phyloP scores from a whole-genome alignment of 2,888 invertebrate species.

The Archaeoteleia sp. region DNA sequence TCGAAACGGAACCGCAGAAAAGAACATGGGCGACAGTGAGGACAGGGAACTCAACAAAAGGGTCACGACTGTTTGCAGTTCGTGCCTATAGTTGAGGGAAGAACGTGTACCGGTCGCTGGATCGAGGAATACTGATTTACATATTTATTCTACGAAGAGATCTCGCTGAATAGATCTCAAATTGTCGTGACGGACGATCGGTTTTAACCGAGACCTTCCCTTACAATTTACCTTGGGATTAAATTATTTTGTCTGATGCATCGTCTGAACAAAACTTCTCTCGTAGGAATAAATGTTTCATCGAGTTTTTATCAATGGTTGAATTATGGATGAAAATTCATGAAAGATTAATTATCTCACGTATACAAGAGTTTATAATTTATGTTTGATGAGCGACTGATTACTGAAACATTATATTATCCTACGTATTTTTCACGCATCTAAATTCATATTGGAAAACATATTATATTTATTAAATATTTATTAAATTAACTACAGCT shows the following conservation, averaged over 20 bases:
- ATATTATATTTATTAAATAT: too few relatives aligned
- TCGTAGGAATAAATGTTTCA: too few relatives aligned
- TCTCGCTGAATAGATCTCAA: slow-evolving; percentile 61
- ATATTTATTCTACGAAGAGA: slow-evolving; percentile 71
- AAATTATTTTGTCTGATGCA: neutral
- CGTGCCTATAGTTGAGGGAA: slow-evolving; percentile 58
- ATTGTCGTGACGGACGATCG: slow-evolving; percentile 55
- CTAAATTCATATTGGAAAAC: too few relatives aligned
- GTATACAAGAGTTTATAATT: too few relatives aligned
- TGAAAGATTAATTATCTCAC: too few relatives aligned
- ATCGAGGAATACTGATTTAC: slow-evolving; percentile 68
- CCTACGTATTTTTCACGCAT: too few relatives aligned
- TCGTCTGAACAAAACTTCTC: neutral
- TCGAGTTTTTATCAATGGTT: too few relatives aligned
- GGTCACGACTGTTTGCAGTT: slow-evolving; percentile 60
- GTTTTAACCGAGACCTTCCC: slow-evolving; percentile 5
- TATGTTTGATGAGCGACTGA: too few relatives aligned
- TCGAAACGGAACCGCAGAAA: slow-evolving; percentile 39
- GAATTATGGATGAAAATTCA: too few relatives aligned
- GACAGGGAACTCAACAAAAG: slow-evolving; percentile 38
- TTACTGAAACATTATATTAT: too few relatives aligned
- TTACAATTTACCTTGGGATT: slow-evolving; percentile 12
- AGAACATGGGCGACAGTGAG: slow-evolving; percentile 32
- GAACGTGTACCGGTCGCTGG: slow-evolving; percentile 55
- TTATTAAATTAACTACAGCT: too few relatives aligned